These are phyloP conservation scores for Cebus imitator DNA, from an alignment of 2,113 vertebrate genomes.

Conservation along the genomic window DNA sequence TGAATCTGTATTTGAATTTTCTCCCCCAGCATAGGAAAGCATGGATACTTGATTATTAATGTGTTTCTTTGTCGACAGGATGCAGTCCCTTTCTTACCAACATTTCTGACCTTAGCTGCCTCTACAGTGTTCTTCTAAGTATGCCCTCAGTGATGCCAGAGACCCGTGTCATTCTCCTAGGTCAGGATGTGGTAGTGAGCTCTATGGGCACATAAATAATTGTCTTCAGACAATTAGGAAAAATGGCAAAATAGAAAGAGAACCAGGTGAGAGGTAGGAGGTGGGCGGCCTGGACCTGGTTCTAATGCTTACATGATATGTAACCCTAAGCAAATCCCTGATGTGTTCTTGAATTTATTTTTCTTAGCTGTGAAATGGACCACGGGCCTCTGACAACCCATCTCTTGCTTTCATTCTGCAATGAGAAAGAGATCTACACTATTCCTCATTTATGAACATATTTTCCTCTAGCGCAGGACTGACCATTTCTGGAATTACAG, in stretches of 20 bases:
- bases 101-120: not conserved
- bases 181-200: not conserved
- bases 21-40: not conserved
- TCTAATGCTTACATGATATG: not conserved
- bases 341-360: not conserved
- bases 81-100: not conserved
- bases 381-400: not conserved
- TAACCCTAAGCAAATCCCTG: not conserved
- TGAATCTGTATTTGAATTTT: not conserved
- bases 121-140: not conserved
- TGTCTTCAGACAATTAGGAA: not conserved
- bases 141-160: not conserved
- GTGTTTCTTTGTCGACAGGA: not conserved
- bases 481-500: not conserved
- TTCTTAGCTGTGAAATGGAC: not conserved
- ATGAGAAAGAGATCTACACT: not conserved
- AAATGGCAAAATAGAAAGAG: not conserved
- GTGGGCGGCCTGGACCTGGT: accelerated
- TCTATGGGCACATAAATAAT: not conserved
- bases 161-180: not conserved
- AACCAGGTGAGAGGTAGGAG: not conserved
- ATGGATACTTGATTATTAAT: not conserved
- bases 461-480: not conserved
- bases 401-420: not conserved
- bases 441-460: not conserved